These are phyloP conservation scores for Eueides isabella DNA, from an alignment of 1,140 invertebrate genomes.

Conservation along the genomic window DNA sequence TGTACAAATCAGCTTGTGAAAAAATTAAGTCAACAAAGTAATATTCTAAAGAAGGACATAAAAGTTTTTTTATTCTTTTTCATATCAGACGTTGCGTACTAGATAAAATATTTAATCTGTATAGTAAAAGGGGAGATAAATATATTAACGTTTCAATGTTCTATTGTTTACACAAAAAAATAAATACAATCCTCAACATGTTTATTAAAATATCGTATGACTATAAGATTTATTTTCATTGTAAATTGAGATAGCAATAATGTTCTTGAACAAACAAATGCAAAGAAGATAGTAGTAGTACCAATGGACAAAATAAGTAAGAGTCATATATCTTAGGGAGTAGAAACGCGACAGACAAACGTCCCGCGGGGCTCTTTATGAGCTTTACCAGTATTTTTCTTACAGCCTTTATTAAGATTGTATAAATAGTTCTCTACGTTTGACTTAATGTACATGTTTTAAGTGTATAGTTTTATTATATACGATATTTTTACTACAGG, in stretches of 20 bases:
- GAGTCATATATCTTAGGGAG: background rate
- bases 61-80: too few species aligned
- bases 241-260: background rate
- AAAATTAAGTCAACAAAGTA: too few species aligned
- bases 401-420: background rate
- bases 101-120: too few species aligned
- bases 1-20: too few species aligned
- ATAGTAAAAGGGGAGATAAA: too few species aligned
- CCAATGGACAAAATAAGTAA: background rate
- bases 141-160: too few species aligned
- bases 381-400: background rate
- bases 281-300: slow-evolving; percentile 5
- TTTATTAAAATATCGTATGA: too few species aligned
- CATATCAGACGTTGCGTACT: too few species aligned
- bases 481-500: too few species aligned
- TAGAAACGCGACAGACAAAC: background rate
- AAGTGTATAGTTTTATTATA: background rate
- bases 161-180: too few species aligned
- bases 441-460: background rate
- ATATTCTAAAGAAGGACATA: too few species aligned
- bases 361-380: background rate
- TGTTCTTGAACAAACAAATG: background rate
- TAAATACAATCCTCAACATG: too few species aligned
- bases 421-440: background rate
- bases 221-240: background rate